Conservation (phyloP, 2,797 vertebrate genomes). For the Lemur catta region DNA sequence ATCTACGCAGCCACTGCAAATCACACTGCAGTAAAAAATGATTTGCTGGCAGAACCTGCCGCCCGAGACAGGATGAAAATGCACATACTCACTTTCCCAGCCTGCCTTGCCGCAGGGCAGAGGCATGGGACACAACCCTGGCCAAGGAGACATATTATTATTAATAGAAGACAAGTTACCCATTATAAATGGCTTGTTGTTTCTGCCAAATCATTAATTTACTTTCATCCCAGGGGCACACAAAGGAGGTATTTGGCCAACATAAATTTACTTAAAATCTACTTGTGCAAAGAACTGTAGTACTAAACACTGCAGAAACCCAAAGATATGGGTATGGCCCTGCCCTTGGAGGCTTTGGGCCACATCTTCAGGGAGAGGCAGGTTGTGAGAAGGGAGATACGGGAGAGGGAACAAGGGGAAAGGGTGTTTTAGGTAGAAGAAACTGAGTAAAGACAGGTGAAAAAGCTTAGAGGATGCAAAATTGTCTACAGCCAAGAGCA, state of each 20-base stretch:
- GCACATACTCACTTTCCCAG: background rate
- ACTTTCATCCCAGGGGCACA: background rate
- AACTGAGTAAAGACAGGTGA: background rate
- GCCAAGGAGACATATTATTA: background rate
- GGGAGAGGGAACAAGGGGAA: background rate
- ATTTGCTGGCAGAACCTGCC: background rate
- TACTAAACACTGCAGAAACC: background rate
- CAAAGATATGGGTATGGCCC: background rate
- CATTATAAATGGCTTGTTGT: background rate
- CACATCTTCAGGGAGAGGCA: background rate
- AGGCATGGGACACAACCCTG: background rate
- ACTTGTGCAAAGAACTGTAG: background rate
- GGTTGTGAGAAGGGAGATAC: background rate
- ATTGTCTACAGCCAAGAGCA: rapidly evolving
- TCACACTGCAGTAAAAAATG: background rate
- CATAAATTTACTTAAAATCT: background rate
- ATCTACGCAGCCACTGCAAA: background rate
- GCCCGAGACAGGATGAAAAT: background rate
- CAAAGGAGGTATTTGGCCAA: background rate
- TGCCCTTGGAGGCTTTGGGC: background rate
- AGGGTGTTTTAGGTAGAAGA: background rate
- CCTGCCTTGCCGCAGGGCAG: background rate
- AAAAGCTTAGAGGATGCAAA: background rate
- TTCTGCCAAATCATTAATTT: background rate
- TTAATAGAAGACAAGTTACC: background rate